Base-by-base conservation (phyloP, 53 echinoderm and acorn worm species). In the Luidia sarsii region DNA sequence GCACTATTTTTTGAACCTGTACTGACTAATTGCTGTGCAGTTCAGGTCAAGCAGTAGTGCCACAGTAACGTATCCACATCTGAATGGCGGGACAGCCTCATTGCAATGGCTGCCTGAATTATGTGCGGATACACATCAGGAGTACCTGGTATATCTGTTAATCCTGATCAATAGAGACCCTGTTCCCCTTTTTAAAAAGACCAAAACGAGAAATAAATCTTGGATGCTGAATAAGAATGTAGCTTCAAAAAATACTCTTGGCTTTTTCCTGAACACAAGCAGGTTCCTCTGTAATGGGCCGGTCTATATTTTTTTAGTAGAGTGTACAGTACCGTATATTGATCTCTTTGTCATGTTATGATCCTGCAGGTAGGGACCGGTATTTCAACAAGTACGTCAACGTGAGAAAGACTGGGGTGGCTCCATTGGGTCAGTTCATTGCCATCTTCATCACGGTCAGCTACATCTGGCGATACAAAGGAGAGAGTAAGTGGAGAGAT, bases 401-500 rank as follows among this genome's bases (percentile, higher is more conserved):
- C 65, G 95, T 95, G 25, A 83, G 81, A 33, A 85, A 77, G 52
- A 80, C 80, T n/a, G 64, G 67, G 46, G 64, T 90, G 0, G 90
- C 95, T 25, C 95, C 95, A 27, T 49, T 92, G 0, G 90, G 88
- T 32, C 92, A 92, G 39, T 88, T 95, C 16, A 48, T 92, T 5
- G 88, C 83, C 2, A 49, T 60, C 4, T 85, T 57, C 53, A 67
- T 90, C 34, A 10, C 82, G 0, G 29, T 90, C 39, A 85, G 85
- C 72, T 95, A 95, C 51, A 52, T 75, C 23, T 95, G 90, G 90
- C 80, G 93, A 33, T 93, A 50, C 83, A 74, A 83, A 49, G 70
- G 69, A 51, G 92, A 92, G 67, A 93, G 95, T 95, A 53, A 92
- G 95, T 90, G n/a, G n/a, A n/a, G n/a, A n/a, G n/a, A n/a, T n/a